Percentiles rank a stretch among this genome's conserved stretches.
Conservation (phyloP, 1,140 invertebrate genomes). For the Pachypeltis micranthus region DNA sequence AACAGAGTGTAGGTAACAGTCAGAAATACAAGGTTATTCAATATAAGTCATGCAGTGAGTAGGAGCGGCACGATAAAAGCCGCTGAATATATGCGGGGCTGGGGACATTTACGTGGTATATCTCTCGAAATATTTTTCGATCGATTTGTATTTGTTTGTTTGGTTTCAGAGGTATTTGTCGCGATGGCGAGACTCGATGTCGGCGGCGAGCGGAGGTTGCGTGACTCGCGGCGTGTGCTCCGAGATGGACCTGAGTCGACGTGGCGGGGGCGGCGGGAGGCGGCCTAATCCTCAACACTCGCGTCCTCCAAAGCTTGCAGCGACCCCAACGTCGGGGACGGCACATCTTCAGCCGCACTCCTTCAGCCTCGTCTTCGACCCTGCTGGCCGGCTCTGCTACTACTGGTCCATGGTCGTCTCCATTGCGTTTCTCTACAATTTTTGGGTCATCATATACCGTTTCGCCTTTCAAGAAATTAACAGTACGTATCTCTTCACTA, state of each 20-base stretch:
- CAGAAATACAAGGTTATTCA: too few relatives aligned
- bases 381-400: constrained; percentile 80
- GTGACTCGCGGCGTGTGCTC: constrained; percentile 41
- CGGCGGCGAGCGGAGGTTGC: constrained; percentile 53
- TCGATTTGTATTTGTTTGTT: too few relatives aligned
- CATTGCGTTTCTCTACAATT: constrained; percentile 95
- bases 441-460: constrained; percentile 97
- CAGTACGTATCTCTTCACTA: too few relatives aligned
- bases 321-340: constrained; percentile 4
- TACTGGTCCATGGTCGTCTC: constrained; percentile 97
- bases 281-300: constrained; percentile 5
- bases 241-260: constrained; percentile 49
- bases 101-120: too few relatives aligned
- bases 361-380: constrained; percentile 88
- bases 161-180: constrained; percentile 47
- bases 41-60: too few relatives aligned
- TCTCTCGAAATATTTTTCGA: too few relatives aligned
- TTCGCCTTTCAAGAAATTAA: constrained; percentile 93
- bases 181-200: constrained; percentile 59
- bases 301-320: constrained; percentile 9
- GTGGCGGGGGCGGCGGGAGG: neutral
- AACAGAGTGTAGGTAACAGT: too few relatives aligned
- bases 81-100: too few relatives aligned
- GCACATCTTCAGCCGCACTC: constrained; percentile 37
- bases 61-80: too few relatives aligned